These are phyloP conservation scores for Listrodromus nycthemerus DNA, from an alignment of 2,888 invertebrate genomes.

Conservation along the genomic window DNA sequence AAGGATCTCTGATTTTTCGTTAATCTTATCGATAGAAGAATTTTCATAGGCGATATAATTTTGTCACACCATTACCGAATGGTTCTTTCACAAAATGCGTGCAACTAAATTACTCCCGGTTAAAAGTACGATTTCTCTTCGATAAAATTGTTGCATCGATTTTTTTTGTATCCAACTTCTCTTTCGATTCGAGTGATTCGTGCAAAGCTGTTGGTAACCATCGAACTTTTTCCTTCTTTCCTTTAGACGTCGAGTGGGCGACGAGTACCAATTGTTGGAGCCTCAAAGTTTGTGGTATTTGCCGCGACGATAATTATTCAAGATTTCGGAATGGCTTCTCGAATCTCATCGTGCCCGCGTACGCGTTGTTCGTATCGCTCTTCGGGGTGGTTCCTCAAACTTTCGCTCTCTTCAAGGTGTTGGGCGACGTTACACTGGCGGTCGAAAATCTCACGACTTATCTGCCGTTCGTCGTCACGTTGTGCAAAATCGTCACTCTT, in stretches of 20 bases:
- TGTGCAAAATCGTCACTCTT: conserved; percentile 53
- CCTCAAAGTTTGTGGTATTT: conserved; percentile 58
- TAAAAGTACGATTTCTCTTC: neutral
- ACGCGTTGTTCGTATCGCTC: conserved; percentile 5
- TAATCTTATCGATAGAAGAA: neutral
- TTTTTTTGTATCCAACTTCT: neutral
- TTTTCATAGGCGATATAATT: neutral
- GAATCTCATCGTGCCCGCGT: conserved; percentile 29
- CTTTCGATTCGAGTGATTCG: neutral
- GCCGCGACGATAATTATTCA: conserved; percentile 29
- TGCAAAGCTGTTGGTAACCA: neutral
- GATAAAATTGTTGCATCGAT: neutral
- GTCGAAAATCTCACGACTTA: conserved; percentile 59
- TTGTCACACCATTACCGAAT: neutral
- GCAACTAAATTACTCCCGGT: neutral
- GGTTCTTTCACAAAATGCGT: neutral
- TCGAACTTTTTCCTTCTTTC: neutral
- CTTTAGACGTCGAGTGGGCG: conserved; percentile 64
- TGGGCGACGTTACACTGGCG: conserved; percentile 52
- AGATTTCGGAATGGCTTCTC: conserved; percentile 19
- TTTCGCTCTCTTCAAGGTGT: conserved; percentile 50
- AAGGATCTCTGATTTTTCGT: neutral
- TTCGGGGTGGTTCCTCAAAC: conserved; percentile 49
- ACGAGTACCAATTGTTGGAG: conserved; percentile 50
- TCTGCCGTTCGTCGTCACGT: conserved; percentile 38